These are phyloP conservation scores for Zosterops borbonicus DNA, from an alignment of 2,113 vertebrate genomes.

Conservation along the genomic window DNA sequence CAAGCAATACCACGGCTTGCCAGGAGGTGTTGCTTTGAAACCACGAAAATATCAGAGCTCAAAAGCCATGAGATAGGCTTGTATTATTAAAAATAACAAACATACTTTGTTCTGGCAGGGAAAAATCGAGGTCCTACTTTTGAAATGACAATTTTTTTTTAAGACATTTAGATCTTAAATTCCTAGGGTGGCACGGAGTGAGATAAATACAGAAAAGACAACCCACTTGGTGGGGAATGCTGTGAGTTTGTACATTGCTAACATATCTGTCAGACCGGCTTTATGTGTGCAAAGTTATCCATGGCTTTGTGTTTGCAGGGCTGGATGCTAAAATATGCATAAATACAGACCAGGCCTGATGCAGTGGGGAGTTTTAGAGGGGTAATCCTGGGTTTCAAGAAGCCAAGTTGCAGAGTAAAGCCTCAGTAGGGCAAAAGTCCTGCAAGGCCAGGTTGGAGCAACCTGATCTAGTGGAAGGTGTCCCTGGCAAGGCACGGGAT, in stretches of 20 bases:
- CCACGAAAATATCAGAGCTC: not conserved
- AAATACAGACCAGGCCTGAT: not conserved
- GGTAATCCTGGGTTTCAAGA: not conserved
- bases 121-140: not conserved
- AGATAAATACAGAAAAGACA: not conserved
- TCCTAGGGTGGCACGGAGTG: rapidly evolving
- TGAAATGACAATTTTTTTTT: not conserved
- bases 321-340: not conserved
- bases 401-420: not conserved
- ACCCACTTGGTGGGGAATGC: rapidly evolving
- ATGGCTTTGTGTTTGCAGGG: not conserved
- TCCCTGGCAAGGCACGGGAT: not conserved
- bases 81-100: not conserved
- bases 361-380: not conserved
- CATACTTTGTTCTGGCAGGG: not conserved
- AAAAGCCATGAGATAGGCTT: not conserved
- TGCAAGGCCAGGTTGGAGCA: not conserved
- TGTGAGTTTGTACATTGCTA: not conserved
- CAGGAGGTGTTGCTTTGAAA: slow-evolving; percentile 58
- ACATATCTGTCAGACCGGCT: not conserved
- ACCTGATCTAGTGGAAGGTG: not conserved
- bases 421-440: not conserved
- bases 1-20: slow-evolving; percentile 25
- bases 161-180: not conserved
- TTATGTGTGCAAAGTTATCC: not conserved